Evolutionary conservation across 2,888 invertebrate species (phyloP), one percentile per base, ranked within the genome.

Genomic region (Sinotaia quadrata): DNA sequence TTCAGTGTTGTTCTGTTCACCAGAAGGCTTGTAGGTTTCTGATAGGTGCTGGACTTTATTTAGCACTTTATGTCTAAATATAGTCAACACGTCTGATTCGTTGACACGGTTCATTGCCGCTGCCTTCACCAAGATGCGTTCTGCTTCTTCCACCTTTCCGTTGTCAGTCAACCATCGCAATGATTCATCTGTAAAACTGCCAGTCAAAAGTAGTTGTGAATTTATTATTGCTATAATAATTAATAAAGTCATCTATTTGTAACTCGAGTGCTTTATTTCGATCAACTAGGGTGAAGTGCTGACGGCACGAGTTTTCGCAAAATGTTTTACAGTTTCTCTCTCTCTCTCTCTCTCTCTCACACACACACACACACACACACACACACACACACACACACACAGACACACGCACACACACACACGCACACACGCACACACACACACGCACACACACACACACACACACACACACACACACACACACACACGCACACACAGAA

Each of bases 91-190:
- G 4, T 66, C 56, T 15, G 67, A 49, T 15, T 34, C 68, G n/a
- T 75, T 74, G 0, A 73, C 72, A 0, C 73, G 69, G 65, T 81
- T 81, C 71, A 69, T 68, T 52, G 66, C 61, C 0, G 79, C 74
- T 12, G 79, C 80, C 49, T 79, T 80, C 41, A 58, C 66, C 37
- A 82, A 29, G 5, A 80, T 54, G 18, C 60, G 59, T 49, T 78
- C 77, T 2, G 78, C 77, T 56, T 75, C 69, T 8, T 72, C 54
- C 10, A 49, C 56, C 59, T 69, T 74, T 0, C 76, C 77, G 59
- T 81, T 80, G 5, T 75, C 75, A 7, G 78, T 51, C 4, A 81
- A 69, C 81, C 81, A 81, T 24, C 81, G 71, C 4, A 80, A 36
- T 0, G 80, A 78, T 60, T 81, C 81, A 10, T 81, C 80, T 0